phyloP scores from a whole-genome alignment of 2,113 vertebrate species.

The Chionis minor region DNA sequence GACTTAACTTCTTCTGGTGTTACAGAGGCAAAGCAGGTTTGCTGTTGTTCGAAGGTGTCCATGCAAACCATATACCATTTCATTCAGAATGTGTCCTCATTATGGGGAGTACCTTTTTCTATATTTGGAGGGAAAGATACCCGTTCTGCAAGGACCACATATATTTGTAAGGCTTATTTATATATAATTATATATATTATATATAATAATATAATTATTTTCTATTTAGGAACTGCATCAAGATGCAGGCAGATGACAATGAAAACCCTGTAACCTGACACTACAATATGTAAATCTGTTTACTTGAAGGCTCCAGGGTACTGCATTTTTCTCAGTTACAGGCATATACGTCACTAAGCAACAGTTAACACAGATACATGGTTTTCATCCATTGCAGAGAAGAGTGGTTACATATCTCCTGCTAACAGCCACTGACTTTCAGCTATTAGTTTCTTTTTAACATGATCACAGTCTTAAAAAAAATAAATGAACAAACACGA shows the following conservation, averaged over 20 bases:
- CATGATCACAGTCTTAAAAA: background rate
- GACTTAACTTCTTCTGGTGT: background rate
- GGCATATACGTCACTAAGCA: constrained; percentile 4
- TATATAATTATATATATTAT: no score
- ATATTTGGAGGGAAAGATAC: background rate
- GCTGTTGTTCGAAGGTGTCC: background rate
- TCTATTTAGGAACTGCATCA: background rate
- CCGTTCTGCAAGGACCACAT: background rate
- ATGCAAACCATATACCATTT: background rate
- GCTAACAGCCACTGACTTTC: background rate
- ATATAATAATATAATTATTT: no score
- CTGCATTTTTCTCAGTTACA: background rate
- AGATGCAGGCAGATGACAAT: background rate
- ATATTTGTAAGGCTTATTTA: background rate
- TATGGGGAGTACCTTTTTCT: background rate
- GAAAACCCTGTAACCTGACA: background rate
- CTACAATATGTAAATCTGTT: background rate
- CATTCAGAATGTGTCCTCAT: background rate
- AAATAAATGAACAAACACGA: background rate
- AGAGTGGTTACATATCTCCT: background rate
- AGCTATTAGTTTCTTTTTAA: background rate
- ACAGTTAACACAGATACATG: background rate
- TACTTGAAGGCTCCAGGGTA: background rate
- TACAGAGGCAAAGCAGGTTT: background rate
- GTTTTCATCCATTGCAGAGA: background rate